Evolutionary conservation across 2,888 invertebrate species (phyloP).

Genomic region (Drosophila picticornis): DNA sequence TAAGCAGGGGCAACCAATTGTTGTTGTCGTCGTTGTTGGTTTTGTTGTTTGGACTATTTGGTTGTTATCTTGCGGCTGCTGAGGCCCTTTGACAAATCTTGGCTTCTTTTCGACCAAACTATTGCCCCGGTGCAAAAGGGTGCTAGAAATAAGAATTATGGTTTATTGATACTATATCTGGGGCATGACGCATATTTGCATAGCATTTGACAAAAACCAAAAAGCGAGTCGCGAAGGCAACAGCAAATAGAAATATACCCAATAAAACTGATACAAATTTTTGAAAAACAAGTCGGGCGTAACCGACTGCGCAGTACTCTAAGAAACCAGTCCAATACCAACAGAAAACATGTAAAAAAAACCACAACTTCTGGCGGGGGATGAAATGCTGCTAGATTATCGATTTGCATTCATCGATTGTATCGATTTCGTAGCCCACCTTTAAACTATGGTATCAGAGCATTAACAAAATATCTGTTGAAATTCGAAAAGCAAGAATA

Average conservation of each 20-base stretch:
- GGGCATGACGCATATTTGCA: constrained; percentile 45
- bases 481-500: neutral
- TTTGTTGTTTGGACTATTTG: constrained; percentile 27
- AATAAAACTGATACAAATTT: neutral
- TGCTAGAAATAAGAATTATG: constrained; percentile 4
- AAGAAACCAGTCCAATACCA: neutral
- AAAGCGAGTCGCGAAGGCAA: neutral
- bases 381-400: neutral
- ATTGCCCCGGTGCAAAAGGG: constrained; percentile 6
- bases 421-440: neutral
- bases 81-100: constrained; percentile 24
- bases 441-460: neutral
- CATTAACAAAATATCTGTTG: neutral
- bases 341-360: neutral
- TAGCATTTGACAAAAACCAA: constrained; percentile 36
- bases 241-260: neutral
- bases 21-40: constrained; percentile 15
- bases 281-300: neutral
- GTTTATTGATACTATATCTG: constrained; percentile 12
- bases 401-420: neutral
- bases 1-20: constrained; percentile 49
- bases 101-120: constrained; percentile 22
- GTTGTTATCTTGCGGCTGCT: constrained; percentile 37
- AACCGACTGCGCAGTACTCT: neutral
- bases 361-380: neutral